Evolutionary conservation across 2,888 invertebrate genomes (phyloP).

Genomic region (Lacanobia wlatinum): DNA sequence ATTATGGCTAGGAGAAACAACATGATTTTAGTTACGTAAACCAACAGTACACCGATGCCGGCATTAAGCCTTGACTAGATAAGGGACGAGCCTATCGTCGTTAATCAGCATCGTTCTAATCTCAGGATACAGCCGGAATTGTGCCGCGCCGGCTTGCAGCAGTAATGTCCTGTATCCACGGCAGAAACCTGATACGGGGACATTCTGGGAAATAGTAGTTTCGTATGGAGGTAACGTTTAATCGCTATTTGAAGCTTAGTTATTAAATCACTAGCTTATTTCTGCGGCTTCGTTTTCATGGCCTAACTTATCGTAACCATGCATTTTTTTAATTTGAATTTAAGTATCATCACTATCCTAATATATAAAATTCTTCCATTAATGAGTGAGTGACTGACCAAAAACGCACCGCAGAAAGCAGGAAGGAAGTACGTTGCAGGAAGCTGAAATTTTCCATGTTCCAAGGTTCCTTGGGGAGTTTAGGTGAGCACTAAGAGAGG

Average conservation of each 20-base stretch:
- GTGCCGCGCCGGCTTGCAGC: slow-evolving; percentile 10
- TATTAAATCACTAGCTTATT: neutral
- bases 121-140: slow-evolving; percentile 32
- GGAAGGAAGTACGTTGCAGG: too few species aligned
- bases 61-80: slow-evolving; percentile 37
- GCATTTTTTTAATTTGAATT: too few species aligned
- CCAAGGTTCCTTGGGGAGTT: too few species aligned
- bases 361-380: too few species aligned
- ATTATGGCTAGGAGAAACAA: neutral
- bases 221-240: neutral
- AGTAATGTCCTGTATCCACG: slow-evolving; percentile 1
- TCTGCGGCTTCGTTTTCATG: neutral
- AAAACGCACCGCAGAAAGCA: too few species aligned
- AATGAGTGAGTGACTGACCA: too few species aligned
- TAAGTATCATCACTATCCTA: too few species aligned
- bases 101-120: slow-evolving; percentile 53
- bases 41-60: neutral
- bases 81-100: slow-evolving; percentile 48
- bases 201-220: neutral
- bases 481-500: too few species aligned
- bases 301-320: neutral
- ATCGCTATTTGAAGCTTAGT: neutral
- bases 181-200: neutral
- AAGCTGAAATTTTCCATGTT: too few species aligned
- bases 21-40: neutral